Evolutionary conservation across 2,888 invertebrate genomes (phyloP).

Genomic region (Bombyx huttoni): DNA sequence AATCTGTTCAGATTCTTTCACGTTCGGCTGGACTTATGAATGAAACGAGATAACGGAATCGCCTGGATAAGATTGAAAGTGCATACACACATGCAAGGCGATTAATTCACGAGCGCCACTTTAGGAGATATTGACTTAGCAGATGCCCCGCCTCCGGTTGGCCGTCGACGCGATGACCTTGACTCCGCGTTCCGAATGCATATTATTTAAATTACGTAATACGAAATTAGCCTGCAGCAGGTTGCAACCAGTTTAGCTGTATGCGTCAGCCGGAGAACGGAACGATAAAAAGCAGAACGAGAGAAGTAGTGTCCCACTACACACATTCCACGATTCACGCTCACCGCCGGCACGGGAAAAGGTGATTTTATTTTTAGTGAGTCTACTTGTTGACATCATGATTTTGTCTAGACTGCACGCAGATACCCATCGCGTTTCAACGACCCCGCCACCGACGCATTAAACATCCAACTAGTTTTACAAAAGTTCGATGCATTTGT

Average conservation of each 20-base stretch:
- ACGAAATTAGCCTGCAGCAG: constrained; percentile 40
- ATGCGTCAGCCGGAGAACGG: neutral
- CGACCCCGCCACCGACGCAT: constrained; percentile 23
- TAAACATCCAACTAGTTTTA: constrained; percentile 18
- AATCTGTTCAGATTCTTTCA: constrained; percentile 14
- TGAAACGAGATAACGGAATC: constrained; percentile 39
- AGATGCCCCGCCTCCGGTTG: constrained; percentile 40
- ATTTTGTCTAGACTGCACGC: constrained; percentile 25
- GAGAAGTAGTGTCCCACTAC: neutral
- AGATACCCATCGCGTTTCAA: constrained; percentile 24
- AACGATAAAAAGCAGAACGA: neutral
- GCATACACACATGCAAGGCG: constrained; percentile 47
- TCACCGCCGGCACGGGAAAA: constrained; percentile 18
- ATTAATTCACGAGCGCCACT: constrained; percentile 56
- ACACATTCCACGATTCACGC: neutral
- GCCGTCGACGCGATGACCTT: constrained; percentile 43
- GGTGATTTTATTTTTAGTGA: constrained; percentile 18
- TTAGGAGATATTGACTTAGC: constrained; percentile 48
- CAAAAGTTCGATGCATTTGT: constrained; percentile 19
- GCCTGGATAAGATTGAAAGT: constrained; percentile 55
- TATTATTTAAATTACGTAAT: constrained; percentile 40
- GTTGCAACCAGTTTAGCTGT: constrained; percentile 47
- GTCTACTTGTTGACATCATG: constrained; percentile 21
- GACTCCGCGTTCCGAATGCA: constrained; percentile 44
- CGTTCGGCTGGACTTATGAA: constrained; percentile 22